Evolutionary conservation across 2,888 invertebrate genomes (phyloP).

Genomic region (Nebria salina): DNA sequence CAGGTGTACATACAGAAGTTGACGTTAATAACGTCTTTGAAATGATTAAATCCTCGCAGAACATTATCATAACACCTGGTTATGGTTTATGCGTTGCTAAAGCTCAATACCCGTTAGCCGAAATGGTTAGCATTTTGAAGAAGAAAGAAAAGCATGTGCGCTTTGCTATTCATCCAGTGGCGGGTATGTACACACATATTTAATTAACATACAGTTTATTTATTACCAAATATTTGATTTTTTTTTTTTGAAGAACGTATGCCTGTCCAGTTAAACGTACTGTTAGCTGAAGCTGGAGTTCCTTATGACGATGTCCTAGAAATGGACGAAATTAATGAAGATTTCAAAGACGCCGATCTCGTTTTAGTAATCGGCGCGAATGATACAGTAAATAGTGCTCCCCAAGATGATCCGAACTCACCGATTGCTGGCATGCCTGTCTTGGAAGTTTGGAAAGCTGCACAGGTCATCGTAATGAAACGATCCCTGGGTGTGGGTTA

Average conservation of each 20-base stretch:
- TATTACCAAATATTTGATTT: too few species aligned
- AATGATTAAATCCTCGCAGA: slow-evolving; percentile 78
- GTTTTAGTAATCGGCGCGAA: slow-evolving; percentile 69
- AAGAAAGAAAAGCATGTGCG: slow-evolving; percentile 82
- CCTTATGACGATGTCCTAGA: slow-evolving; percentile 90
- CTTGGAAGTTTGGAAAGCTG: too few species aligned
- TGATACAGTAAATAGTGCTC: too few species aligned
- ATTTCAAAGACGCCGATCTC: slow-evolving; percentile 84
- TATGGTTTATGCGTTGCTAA: slow-evolving; percentile 93
- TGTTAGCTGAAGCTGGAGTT: slow-evolving; percentile 92
- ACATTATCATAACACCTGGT: slow-evolving; percentile 89
- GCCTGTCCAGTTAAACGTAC: slow-evolving; percentile 92
- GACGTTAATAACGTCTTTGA: slow-evolving; percentile 80
- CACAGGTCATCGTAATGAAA: too few species aligned
- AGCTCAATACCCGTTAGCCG: slow-evolving; percentile 92
- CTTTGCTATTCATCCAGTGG: slow-evolving; percentile 92
- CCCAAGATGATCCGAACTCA: too few species aligned
- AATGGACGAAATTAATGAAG: slow-evolving; percentile 93
- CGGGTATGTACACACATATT: slow-evolving; percentile 66
- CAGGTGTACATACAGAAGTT: slow-evolving; percentile 82
- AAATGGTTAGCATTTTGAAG: slow-evolving; percentile 79
- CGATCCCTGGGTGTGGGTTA: too few species aligned
- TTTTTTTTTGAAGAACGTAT: slow-evolving; percentile 73
- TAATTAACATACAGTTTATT: too few species aligned
- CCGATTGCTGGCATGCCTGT: too few species aligned